Evolutionary conservation across 1,140 invertebrate genomes (phyloP), one percentile per base, ranked within the genome.

Genomic region (Ectropis grisescens): DNA sequence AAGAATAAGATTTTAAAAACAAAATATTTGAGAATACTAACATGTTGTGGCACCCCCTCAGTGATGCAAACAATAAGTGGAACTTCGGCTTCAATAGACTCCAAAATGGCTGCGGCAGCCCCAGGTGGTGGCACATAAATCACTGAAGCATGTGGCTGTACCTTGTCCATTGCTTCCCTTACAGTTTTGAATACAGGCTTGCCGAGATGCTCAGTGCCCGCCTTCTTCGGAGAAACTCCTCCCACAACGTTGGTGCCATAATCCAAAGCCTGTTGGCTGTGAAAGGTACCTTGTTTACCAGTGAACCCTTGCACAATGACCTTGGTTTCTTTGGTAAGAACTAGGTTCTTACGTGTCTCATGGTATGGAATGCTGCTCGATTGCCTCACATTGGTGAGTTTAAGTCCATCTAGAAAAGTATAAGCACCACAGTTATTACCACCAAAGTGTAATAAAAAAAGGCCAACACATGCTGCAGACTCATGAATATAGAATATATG

Each of bases 221-320:
- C 97, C 83, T 99, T 99, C 29, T 95, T 96, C 9, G 98, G 97
- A 11, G 93, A 97, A 34, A 99, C 95, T 47, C 98, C 98, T 37
- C 97, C 98, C 53, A 99, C 98, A 69, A 99, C 85, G 74, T 97
- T 94, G 2, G 97, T 98, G 41, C 97, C 97, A 92, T 99, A 99
- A 68, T 99, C 97, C 54, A 99, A 87, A 16, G 98, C 96, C 82
- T 98, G 96, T 68, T 97, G 93, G 66, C 93, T 90, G 74, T 95
- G 93, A 79, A 95, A 95, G 30, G 93, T 95, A 47, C 95, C 96
- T 85, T 99, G 97, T 83, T 97, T 98, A 44, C 98, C 98, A 25
- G 82, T 83, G 45, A 82, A 93, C 11, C 82, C 82, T 43, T 83
- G 66, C 13, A 76, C 97, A 55, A 99, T 98, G 9, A 99, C 93